phyloP scores from a whole-genome alignment of 2,797 vertebrate genomes.

The Platalea minor region DNA sequence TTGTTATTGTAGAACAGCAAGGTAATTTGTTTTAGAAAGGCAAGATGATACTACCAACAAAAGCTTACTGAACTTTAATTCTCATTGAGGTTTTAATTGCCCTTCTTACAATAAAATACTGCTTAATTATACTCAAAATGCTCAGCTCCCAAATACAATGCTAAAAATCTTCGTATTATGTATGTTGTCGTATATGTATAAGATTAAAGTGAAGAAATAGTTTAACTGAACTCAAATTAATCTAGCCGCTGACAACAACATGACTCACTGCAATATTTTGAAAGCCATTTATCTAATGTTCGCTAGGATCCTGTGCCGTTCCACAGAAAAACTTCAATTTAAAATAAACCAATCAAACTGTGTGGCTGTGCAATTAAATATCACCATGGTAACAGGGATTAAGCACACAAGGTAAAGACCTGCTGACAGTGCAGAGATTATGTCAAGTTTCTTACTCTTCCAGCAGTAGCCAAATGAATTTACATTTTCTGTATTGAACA shows the following conservation, averaged over 20 bases:
- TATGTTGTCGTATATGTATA: background rate
- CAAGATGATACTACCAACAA: background rate
- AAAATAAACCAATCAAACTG: constrained; percentile 52
- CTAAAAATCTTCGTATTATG: background rate
- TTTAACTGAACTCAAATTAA: constrained; percentile 13
- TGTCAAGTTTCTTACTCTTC: constrained; percentile 50
- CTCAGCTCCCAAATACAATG: background rate
- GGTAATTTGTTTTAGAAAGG: constrained; percentile 10
- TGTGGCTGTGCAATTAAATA: constrained; percentile 31
- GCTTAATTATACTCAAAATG: constrained; percentile 14
- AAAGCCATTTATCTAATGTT: constrained; percentile 19
- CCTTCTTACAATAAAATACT: background rate
- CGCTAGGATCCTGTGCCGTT: background rate
- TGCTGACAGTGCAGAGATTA: constrained; percentile 49
- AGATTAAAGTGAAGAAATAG: background rate
- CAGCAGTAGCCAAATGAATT: constrained; percentile 30
- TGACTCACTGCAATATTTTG: constrained; percentile 40
- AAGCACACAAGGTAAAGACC: constrained; percentile 34
- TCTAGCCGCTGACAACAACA: background rate
- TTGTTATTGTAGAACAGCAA: background rate
- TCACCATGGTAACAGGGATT: constrained; percentile 54
- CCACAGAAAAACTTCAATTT: constrained; percentile 45
- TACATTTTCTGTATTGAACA: background rate
- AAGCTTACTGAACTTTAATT: constrained; percentile 10
- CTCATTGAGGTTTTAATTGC: constrained; percentile 18